Evolutionary conservation across 2,888 invertebrate species (phyloP), one percentile per base, ranked within the genome.

Genomic region (Drosophila paranaensis): DNA sequence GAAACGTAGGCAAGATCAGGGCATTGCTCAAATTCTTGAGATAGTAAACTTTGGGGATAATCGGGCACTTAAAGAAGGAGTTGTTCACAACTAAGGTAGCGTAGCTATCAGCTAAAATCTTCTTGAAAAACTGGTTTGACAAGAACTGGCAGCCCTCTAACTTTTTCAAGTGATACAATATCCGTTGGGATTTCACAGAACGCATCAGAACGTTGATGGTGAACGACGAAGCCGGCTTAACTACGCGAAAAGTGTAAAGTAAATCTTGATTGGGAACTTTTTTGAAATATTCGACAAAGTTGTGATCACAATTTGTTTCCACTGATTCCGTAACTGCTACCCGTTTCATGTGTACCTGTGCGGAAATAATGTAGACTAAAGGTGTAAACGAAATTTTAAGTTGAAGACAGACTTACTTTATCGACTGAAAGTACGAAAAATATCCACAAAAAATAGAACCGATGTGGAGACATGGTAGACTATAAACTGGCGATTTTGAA

Each of bases 101-200:
- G 13, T 69, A 78, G 9, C 42, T 13, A 2, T 27, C 5, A 3
- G 14, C 27, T 0, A 81, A 6, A 1, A 27, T 48, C 35, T 57
- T 55, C 48, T 55, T 78, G 0, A 66, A 20, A 13, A 73, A 11
- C 2, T 63, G 78, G 54, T 77, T 70, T 5, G 27, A 53, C 0
- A 81, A 27, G 37, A 81, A 81, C 35, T 40, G 27, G 10, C 81
- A 79, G 11, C 78, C 69, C 37, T 81, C 56, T 2, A 78, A 1
- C n/a, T 70, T 43, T 0, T 46, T 20, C 0, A 79, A 8, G 11
- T 53, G 55, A 20, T 63, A 74, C 58, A 79, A 13, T 2, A 64
- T 33, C 0, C 42, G 60, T 20, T 69, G 57, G 0, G 69, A 74
- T 1, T 11, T 35, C 1, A 33, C 4, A 0, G 58, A 37, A 5